Evolutionary conservation across 2,888 invertebrate genomes (phyloP).

Genomic region (Lithophane ornitopus): DNA sequence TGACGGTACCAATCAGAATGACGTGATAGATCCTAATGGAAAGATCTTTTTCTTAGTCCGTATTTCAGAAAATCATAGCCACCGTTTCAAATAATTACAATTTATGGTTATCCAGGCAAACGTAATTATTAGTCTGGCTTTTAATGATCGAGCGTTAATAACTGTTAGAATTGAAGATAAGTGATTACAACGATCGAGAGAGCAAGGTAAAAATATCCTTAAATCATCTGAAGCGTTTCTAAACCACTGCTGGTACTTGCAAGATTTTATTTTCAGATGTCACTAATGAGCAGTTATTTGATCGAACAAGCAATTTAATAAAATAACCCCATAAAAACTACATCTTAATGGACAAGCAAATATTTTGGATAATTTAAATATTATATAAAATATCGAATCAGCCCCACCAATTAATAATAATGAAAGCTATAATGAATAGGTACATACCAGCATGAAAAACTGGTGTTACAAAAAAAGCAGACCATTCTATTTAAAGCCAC

Average conservation of each 20-base stretch:
- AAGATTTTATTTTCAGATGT: not conserved
- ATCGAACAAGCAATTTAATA: not conserved
- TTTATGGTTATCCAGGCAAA: not conserved
- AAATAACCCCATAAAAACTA: not conserved
- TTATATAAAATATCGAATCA: not conserved
- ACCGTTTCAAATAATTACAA: not conserved
- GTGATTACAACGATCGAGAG: not conserved
- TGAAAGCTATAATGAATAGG: not conserved
- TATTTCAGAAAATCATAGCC: not conserved
- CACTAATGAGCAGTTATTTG: not conserved
- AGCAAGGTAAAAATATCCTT: not conserved
- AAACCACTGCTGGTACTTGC: not conserved
- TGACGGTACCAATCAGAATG: slow-evolving; percentile 2
- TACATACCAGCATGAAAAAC: not conserved
- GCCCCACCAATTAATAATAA: not conserved
- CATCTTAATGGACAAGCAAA: too few species aligned
- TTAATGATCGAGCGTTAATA: slow-evolving; percentile 13
- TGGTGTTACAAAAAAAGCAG: slow-evolving; percentile 10
- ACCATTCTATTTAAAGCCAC: slow-evolving; percentile 3
- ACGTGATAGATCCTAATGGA: not conserved
- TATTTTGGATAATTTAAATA: not conserved
- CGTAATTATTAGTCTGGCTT: not conserved
- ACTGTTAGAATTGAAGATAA: slow-evolving; percentile 8
- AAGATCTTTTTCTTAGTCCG: not conserved
- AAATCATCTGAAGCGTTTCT: not conserved